These are phyloP conservation scores for Chironomus striatipennis DNA, from an alignment of 1,140 invertebrate genomes.

Conservation along the genomic window DNA sequence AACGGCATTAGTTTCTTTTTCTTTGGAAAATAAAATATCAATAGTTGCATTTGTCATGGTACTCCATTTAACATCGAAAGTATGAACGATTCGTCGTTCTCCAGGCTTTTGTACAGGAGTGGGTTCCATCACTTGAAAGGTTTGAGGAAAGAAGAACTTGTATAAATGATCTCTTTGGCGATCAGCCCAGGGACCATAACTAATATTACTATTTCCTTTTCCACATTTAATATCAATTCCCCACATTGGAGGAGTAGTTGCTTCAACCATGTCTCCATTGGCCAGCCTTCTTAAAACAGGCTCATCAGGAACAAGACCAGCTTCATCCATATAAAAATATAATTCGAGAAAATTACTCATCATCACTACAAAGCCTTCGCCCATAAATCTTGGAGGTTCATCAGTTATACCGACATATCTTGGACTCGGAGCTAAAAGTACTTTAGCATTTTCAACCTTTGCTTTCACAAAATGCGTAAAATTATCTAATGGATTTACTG, in stretches of 20 bases:
- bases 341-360: conserved; percentile 90
- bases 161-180: conserved; percentile 90
- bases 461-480: conserved; percentile 96
- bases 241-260: conserved; percentile 82
- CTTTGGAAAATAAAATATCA: conserved; percentile 92
- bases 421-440: conserved; percentile 85
- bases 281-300: conserved; percentile 83
- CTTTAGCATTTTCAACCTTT: conserved; percentile 90
- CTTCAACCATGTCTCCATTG: conserved; percentile 87
- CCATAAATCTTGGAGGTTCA: conserved; percentile 95
- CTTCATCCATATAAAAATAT: conserved; percentile 95
- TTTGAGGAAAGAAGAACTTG: conserved; percentile 92
- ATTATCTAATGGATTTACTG: conserved; percentile 82
- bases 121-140: conserved; percentile 67
- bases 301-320: conserved; percentile 78
- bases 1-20: conserved; percentile 92
- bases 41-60: conserved; percentile 87
- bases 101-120: conserved; percentile 74
- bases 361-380: conserved; percentile 94
- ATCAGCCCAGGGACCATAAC: conserved; percentile 97
- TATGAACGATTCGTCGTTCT: conserved; percentile 77
- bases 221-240: conserved; percentile 94
- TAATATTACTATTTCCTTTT: conserved; percentile 86
- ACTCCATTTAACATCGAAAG: conserved; percentile 85
- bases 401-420: conserved; percentile 90